Conservation (phyloP, 2,797 vertebrate genomes). For the Esox masquinongy region DNA sequence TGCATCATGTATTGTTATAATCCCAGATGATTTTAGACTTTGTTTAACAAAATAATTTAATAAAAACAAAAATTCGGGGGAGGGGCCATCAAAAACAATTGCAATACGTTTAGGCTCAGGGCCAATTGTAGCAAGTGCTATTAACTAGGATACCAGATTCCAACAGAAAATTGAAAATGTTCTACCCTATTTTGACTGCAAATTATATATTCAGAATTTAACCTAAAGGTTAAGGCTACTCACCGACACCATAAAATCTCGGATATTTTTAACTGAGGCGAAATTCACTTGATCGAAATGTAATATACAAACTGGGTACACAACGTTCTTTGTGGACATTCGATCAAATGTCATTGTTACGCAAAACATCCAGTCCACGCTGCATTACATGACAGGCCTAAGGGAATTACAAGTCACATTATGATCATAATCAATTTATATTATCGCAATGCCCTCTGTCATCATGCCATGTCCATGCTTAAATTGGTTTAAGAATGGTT, state of each 20-base stretch:
- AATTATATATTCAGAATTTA: background rate
- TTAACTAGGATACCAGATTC: too few species aligned
- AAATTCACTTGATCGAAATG: background rate
- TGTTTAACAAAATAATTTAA: too few species aligned
- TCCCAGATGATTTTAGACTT: too few species aligned
- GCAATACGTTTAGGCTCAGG: too few species aligned
- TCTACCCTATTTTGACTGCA: background rate
- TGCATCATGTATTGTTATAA: too few species aligned
- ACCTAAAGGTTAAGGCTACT: background rate
- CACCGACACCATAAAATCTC: background rate
- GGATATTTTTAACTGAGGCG: background rate
- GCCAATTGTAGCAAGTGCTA: too few species aligned
- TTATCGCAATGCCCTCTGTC: background rate
- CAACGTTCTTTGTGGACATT: background rate
- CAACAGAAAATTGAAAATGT: too few species aligned
- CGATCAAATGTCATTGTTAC: background rate
- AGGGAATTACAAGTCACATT: background rate
- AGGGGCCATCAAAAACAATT: too few species aligned
- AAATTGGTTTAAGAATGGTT: background rate
- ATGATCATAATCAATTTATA: background rate
- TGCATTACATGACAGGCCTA: background rate
- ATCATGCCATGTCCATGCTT: background rate
- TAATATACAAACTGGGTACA: background rate
- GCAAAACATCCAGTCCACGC: too few species aligned
- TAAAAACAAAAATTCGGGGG: too few species aligned